Conservation (phyloP, 1,140 invertebrate genomes). For the Caenorhabditis briggsae region DNA sequence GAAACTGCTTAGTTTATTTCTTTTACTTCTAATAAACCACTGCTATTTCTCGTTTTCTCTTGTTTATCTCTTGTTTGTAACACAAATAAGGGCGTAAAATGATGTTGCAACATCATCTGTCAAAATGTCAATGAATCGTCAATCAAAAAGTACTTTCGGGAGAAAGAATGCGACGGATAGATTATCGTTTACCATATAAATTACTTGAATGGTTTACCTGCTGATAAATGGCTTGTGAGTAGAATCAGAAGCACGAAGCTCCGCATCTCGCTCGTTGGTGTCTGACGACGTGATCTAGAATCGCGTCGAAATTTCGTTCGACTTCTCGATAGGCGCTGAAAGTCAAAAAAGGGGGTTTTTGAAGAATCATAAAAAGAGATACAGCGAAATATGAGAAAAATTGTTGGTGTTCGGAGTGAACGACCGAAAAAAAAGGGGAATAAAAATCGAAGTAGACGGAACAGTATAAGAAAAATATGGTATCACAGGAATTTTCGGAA, state of each 20-base stretch:
- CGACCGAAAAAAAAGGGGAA: too few species aligned
- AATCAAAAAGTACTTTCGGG: conserved; percentile 8
- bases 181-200: background rate
- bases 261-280: conserved; percentile 29
- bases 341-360: background rate
- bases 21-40: too few species aligned
- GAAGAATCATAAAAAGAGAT: background rate
- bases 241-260: conserved; percentile 29
- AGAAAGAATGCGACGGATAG: background rate
- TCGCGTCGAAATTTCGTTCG: conserved; percentile 50
- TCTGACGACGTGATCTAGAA: conserved; percentile 53
- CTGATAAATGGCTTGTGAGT: conserved; percentile 31
- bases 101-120: conserved; percentile 39
- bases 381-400: too few species aligned
- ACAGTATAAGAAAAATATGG: too few species aligned
- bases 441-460: too few species aligned
- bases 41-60: background rate
- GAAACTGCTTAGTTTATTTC: too few species aligned
- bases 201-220: background rate
- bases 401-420: too few species aligned
- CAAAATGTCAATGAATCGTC: conserved; percentile 35
- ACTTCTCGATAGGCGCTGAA: conserved; percentile 23
- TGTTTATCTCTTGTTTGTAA: background rate
- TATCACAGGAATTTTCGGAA: too few species aligned
- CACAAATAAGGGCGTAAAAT: background rate